Evolutionary conservation across 2,888 invertebrate genomes (phyloP), one percentile per base, ranked within the genome.

Genomic region (Griposia aprilina): DNA sequence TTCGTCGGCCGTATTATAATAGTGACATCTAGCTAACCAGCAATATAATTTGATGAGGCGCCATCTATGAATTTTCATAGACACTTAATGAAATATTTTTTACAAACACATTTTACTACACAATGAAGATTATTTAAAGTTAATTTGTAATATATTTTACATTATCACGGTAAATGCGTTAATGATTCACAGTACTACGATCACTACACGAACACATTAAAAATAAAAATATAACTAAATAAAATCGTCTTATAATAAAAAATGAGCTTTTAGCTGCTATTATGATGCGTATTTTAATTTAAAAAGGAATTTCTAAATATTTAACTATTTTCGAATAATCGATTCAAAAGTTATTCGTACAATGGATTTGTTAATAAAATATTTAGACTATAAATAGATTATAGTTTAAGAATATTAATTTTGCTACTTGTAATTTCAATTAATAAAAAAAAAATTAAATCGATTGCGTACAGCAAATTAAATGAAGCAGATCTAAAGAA

Each of bases 111-210:
- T 65, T 65, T 66, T 69, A 72, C 74, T 84, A 78, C 30, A 77
- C 74, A 84, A 78, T 87, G 76, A 84, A 81, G 68, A 74, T 79
- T 82, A 74, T 71, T 84, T 83, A 81, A 85, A 84, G 78, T 84
- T 86, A 86, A 75, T 87, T 88, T 87, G 84, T 86, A 86, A 80
- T 82, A 85, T 81, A 82, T 79, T 78, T 87, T 81, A 88, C 77
- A 87, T 75, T 81, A 83, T 80, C 81, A 85, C 81, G 78, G 76
- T 88, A 88, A 88, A 88, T 88, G 87, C 88, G 80, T 82, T 69
- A 86, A 86, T 74, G 78, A 80, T 88, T 81, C 82, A 86, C 84
- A 81, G 69, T 76, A 73, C 87, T 85, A 87, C 78, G 57, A 77
- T 80, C 75, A 80, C 86, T 87, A 86, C 82, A 71, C 77, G 65